These are phyloP conservation scores for Linnaemya vulpina DNA, from an alignment of 2,888 invertebrate genomes.

Conservation along the genomic window DNA sequence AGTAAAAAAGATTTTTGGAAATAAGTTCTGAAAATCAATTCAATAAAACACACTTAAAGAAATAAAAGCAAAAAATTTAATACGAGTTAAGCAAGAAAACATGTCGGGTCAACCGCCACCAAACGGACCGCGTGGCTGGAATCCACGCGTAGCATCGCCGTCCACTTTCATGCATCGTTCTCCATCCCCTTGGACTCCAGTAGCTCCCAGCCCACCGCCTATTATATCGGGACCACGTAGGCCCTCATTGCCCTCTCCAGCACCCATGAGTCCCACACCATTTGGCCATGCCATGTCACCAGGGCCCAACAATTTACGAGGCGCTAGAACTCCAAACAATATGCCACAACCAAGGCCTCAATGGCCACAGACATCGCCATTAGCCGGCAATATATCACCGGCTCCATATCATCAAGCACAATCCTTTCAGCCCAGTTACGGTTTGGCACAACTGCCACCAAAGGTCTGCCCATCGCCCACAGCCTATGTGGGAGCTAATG, in stretches of 20 bases:
- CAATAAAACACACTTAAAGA: not conserved
- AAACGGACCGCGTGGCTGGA: conserved; percentile 82
- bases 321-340: conserved; percentile 82
- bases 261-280: conserved; percentile 77
- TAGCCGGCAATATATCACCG: conserved; percentile 80
- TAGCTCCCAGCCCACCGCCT: conserved; percentile 88
- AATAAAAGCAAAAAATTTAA: not conserved
- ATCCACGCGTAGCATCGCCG: conserved; percentile 83
- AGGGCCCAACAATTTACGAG: conserved; percentile 83
- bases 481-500: conserved; percentile 71
- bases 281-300: conserved; percentile 83
- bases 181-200: conserved; percentile 87
- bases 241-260: conserved; percentile 81
- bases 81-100: conserved; percentile 10
- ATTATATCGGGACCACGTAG: conserved; percentile 86
- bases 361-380: conserved; percentile 84
- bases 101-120: conserved; percentile 82
- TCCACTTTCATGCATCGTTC: conserved; percentile 88
- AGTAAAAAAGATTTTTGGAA: not conserved
- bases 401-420: conserved; percentile 79
- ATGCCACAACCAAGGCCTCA: conserved; percentile 88
- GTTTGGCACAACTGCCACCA: conserved; percentile 67
- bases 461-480: conserved; percentile 69
- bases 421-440: conserved; percentile 72
- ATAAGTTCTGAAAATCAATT: not conserved